Evolutionary conservation across 2,888 invertebrate genomes (phyloP).

Genomic region (Pterostichus niger): DNA sequence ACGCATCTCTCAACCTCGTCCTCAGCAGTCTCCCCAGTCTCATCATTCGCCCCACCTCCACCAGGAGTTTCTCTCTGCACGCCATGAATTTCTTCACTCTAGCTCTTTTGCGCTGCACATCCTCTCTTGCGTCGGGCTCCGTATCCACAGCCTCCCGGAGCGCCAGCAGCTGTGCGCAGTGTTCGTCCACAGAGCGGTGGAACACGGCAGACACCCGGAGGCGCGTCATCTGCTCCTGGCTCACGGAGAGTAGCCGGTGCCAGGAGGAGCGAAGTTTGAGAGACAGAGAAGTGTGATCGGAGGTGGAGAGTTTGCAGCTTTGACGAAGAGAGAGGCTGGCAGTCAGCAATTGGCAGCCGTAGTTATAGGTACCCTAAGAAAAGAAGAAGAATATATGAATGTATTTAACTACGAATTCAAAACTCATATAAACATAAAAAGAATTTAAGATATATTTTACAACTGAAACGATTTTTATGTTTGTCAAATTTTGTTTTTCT

Average conservation of each 20-base stretch:
- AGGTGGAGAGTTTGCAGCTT: constrained; percentile 83
- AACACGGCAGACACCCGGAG: constrained; percentile 88
- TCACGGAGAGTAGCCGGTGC: constrained; percentile 84
- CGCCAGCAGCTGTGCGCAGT: constrained; percentile 82
- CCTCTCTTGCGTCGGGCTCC: constrained; percentile 76
- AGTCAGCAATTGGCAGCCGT: constrained; percentile 88
- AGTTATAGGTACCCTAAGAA: constrained; percentile 87
- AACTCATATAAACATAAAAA: no score
- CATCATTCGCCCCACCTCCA: constrained; percentile 87
- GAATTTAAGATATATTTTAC: no score
- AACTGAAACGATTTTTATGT: no score
- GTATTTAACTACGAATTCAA: no score
- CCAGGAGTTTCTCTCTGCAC: constrained; percentile 82
- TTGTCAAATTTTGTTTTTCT: no score
- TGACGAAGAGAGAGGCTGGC: constrained; percentile 86
- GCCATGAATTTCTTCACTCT: constrained; percentile 79
- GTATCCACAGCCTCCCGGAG: constrained; percentile 80
- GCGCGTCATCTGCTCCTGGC: constrained; percentile 88
- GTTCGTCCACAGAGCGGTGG: constrained; percentile 84
- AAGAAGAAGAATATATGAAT: no score
- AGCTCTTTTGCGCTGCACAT: constrained; percentile 76
- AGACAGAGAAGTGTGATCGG: constrained; percentile 80
- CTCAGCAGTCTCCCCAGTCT: constrained; percentile 84
- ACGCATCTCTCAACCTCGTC: constrained; percentile 83
- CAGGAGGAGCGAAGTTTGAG: constrained; percentile 83